Evolutionary conservation across 2,888 invertebrate genomes (phyloP).

Genomic region (Eilema sororculum): DNA sequence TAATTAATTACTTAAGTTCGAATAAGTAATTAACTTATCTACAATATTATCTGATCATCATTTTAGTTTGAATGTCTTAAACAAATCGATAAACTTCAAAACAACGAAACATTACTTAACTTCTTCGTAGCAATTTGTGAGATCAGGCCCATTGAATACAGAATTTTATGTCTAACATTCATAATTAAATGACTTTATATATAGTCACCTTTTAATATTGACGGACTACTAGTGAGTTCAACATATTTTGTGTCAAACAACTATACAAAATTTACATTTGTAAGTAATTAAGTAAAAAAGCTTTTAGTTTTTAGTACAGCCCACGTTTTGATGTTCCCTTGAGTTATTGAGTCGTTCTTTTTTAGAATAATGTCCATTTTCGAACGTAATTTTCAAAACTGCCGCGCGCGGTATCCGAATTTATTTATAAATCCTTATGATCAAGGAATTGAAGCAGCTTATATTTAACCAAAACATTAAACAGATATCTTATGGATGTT

Average conservation of each 20-base stretch:
- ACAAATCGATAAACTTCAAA: slow-evolving; percentile 15
- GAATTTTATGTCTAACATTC: slow-evolving; percentile 9
- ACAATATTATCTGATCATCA: slow-evolving; percentile 17
- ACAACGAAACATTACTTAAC: slow-evolving; percentile 16
- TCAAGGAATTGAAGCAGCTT: slow-evolving; percentile 33
- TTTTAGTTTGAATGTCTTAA: slow-evolving; percentile 10
- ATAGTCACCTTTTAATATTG: slow-evolving; percentile 17
- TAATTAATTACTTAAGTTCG: slow-evolving; percentile 10
- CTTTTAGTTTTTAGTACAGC: slow-evolving; percentile 51
- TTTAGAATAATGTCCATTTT: slow-evolving; percentile 36
- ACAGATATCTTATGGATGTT: slow-evolving; percentile 34
- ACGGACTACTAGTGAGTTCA: slow-evolving; percentile 11
- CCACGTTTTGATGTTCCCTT: slow-evolving; percentile 53
- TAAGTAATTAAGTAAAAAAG: slow-evolving; percentile 57
- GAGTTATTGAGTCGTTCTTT: slow-evolving; percentile 33
- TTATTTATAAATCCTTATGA: slow-evolving; percentile 33
- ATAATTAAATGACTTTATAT: slow-evolving; percentile 3
- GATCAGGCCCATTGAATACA: slow-evolving; percentile 8
- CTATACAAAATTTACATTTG: slow-evolving; percentile 46
- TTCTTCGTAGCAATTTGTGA: slow-evolving; percentile 11
- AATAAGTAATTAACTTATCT: slow-evolving; percentile 7
- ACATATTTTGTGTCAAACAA: slow-evolving; percentile 42
- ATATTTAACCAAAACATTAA: slow-evolving; percentile 40
- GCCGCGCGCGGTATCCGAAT: slow-evolving; percentile 30
- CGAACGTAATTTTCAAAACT: slow-evolving; percentile 28